A percentile compares a stretch with the other conserved stretches of the same genome.
Conservation (phyloP, 2,113 vertebrate genomes). For the Dasypus novemcinctus region DNA sequence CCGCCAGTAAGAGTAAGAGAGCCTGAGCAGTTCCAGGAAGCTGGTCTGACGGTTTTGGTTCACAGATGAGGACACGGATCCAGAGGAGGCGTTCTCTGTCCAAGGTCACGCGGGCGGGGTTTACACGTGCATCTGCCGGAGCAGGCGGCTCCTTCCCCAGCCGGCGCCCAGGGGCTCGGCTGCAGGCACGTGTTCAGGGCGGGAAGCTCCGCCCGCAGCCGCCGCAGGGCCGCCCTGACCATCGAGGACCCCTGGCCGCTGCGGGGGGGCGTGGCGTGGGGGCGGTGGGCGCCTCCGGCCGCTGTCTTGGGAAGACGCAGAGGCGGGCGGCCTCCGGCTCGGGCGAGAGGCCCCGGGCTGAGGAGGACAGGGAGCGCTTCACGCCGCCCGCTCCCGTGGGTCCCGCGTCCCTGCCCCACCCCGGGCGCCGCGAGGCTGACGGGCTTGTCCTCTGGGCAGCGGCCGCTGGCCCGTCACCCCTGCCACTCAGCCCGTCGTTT, state of each 20-base stretch:
- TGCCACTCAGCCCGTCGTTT: constrained; percentile 76
- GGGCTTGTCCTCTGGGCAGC: constrained; percentile 69
- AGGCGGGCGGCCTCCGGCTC: neutral
- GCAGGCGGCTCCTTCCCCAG: neutral
- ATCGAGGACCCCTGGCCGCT: neutral
- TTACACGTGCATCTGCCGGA: neutral
- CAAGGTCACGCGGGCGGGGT: neutral
- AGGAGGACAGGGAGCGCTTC: neutral
- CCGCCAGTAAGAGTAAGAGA: neutral
- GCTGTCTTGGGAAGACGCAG: neutral
- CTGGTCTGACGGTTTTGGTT: neutral
- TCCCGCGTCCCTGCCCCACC: constrained; percentile 5
- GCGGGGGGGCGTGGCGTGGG: neutral
- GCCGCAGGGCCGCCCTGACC: neutral
- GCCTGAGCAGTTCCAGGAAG: neutral
- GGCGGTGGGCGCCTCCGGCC: neutral
- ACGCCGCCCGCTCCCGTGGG: neutral
- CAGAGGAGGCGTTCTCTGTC: neutral
- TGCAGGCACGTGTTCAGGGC: no score
- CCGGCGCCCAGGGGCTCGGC: neutral
- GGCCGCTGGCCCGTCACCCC: constrained; percentile 64
- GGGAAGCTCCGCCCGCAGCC: neutral
- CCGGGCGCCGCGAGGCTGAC: constrained; percentile 69
- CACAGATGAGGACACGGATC: neutral
- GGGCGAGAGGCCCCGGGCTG: neutral